A percentile compares a stretch with the other conserved stretches of the same genome.
Evolutionary conservation across 2,888 invertebrate genomes (phyloP).

Genomic region (Latrodectus hesperus): DNA sequence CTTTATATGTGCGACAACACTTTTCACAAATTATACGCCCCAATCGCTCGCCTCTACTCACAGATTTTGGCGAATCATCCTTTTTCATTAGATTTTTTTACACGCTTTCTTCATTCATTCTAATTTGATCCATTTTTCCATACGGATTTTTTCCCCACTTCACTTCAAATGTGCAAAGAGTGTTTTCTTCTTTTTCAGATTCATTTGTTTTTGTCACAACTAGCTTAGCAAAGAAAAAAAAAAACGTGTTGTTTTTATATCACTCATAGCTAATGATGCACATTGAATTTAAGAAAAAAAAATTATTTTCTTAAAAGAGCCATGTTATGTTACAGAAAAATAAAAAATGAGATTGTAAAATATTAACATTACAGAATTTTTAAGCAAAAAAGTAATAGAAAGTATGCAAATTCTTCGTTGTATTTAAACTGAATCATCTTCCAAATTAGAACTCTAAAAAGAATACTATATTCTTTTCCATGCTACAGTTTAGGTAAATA

Average conservation of each 20-base stretch:
- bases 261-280: conserved; percentile 60
- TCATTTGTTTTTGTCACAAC: too few relatives aligned
- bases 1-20: conserved; percentile 49
- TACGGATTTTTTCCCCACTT: conserved; percentile 8
- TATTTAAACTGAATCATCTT: too few relatives aligned
- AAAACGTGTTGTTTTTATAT: conserved; percentile 8
- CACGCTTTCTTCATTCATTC: conserved; percentile 45
- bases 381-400: too few relatives aligned
- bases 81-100: conserved; percentile 41
- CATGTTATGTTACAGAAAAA: not conserved
- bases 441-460: too few relatives aligned
- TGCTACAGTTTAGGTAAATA: too few relatives aligned
- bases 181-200: too few relatives aligned
- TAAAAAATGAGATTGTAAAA: conserved; percentile 4
- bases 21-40: conserved; percentile 61
- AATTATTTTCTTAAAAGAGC: too few relatives aligned
- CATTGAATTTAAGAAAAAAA: conserved; percentile 4
- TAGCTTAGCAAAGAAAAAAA: conserved; percentile 4
- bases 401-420: too few relatives aligned
- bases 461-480: too few relatives aligned
- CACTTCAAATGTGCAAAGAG: not conserved
- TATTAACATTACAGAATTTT: too few relatives aligned
- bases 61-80: conserved; percentile 48
- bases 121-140: conserved; percentile 50
- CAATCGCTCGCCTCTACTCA: conserved; percentile 42